Conservation (phyloP, 2,888 invertebrate species). For the Luffia ferchaultella region DNA sequence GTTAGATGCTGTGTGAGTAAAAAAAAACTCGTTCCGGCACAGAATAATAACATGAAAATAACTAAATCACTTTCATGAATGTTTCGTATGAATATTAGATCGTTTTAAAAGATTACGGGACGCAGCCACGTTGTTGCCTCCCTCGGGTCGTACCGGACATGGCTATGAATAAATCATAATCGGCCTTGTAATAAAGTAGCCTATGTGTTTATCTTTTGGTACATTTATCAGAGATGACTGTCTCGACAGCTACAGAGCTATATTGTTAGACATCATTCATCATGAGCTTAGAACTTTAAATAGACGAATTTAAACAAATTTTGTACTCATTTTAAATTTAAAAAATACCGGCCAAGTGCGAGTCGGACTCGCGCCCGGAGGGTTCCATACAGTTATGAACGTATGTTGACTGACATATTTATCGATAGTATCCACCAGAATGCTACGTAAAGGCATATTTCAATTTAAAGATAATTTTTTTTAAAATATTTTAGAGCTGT, state of each 20-base stretch:
- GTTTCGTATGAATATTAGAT: not conserved
- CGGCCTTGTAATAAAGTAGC: conserved; percentile 59
- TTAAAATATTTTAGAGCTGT: too few species aligned
- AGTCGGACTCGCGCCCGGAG: too few species aligned
- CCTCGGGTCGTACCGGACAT: not conserved
- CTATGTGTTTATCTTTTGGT: conserved; percentile 46
- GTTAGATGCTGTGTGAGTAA: not conserved
- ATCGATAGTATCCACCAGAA: too few species aligned
- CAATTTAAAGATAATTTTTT: too few species aligned
- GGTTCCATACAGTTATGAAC: too few species aligned
- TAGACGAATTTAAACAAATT: too few species aligned
- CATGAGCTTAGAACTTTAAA: not conserved
- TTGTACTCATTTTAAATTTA: too few species aligned
- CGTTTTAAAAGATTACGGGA: not conserved
- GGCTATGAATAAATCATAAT: conserved; percentile 56
- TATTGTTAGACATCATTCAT: conserved; percentile 9
- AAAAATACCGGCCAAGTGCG: too few species aligned
- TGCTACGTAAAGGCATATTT: too few species aligned
- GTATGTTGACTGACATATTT: too few species aligned
- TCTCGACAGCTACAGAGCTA: conserved; percentile 13
- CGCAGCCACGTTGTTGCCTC: not conserved
- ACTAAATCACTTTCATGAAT: not conserved
- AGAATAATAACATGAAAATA: not conserved
- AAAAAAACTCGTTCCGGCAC: too few species aligned
- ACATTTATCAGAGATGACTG: conserved; percentile 45